These are phyloP conservation scores for Morinoia aosen DNA, from an alignment of 2,888 invertebrate genomes.

Conservation along the genomic window DNA sequence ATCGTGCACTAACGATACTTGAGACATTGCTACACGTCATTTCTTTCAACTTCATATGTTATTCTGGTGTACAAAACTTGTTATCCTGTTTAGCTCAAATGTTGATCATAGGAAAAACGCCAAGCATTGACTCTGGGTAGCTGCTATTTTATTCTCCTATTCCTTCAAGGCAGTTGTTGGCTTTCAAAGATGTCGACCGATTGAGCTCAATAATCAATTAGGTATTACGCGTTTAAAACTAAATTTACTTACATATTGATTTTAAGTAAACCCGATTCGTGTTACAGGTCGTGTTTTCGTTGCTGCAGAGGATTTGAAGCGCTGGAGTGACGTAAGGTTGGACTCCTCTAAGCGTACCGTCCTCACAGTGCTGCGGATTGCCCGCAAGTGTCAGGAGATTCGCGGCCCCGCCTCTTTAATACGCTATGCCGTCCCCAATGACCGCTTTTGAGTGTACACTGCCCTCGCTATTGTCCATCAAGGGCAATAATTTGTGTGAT, in stretches of 20 bases:
- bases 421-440: constrained; percentile 40
- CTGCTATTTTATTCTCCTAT: no score
- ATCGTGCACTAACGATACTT: not conserved
- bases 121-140: not conserved
- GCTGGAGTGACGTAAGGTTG: constrained; percentile 21
- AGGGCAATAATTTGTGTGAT: no score
- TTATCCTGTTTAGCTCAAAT: not conserved
- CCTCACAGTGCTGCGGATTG: constrained; percentile 31
- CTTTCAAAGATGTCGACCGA: not conserved
- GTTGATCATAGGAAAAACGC: not conserved
- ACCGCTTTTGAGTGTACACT: not conserved
- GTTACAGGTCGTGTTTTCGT: constrained; percentile 18
- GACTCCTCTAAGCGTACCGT: not conserved
- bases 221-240: not conserved
- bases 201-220: not conserved
- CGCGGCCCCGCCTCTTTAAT: constrained; percentile 21
- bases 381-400: constrained; percentile 40
- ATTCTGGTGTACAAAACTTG: not conserved
- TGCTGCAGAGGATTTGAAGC: constrained; percentile 10
- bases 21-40: not conserved
- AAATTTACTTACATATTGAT: not conserved
- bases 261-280: not conserved
- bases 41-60: not conserved
- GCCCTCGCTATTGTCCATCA: not conserved
- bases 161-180: no score